Conservation (phyloP, 2,888 invertebrate genomes). For the Drosophila atripex region DNA sequence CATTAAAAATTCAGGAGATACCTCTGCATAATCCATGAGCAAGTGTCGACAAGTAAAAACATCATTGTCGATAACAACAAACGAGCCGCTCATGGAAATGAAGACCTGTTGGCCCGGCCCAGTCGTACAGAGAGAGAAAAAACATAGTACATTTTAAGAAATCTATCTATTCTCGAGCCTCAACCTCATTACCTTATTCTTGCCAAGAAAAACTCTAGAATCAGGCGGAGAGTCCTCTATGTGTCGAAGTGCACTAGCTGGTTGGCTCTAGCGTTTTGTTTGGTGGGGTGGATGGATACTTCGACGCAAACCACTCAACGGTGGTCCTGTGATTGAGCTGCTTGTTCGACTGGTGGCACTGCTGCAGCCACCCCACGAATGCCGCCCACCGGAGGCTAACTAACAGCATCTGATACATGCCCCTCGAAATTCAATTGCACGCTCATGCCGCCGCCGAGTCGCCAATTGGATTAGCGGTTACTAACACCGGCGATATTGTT, state of each 20-base stretch:
- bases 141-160: neutral
- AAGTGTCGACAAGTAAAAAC: constrained; percentile 80
- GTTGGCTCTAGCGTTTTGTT: neutral
- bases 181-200: too few relatives aligned
- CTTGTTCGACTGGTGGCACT: constrained; percentile 59
- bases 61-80: constrained; percentile 71
- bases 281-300: constrained; percentile 13
- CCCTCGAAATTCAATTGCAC: constrained; percentile 70
- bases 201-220: too few relatives aligned
- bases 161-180: too few relatives aligned
- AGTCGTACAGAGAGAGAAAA: constrained; percentile 4
- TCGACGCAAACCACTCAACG: constrained; percentile 53
- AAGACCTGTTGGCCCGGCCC: constrained; percentile 76
- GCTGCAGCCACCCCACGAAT: constrained; percentile 34
- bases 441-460: constrained; percentile 52
- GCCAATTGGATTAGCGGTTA: constrained; percentile 82
- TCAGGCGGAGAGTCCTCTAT: neutral
- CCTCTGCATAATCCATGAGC: constrained; percentile 82
- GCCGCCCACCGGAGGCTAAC: constrained; percentile 45
- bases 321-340: constrained; percentile 67
- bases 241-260: constrained; percentile 12
- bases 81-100: constrained; percentile 23
- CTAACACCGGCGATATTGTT: constrained; percentile 76
- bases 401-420: constrained; percentile 43
- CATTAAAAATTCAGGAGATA: constrained; percentile 82